A percentile compares a stretch with the other conserved stretches of the same genome.
Conservation (phyloP, 2,797 vertebrate genomes). For the Catharus ustulatus region DNA sequence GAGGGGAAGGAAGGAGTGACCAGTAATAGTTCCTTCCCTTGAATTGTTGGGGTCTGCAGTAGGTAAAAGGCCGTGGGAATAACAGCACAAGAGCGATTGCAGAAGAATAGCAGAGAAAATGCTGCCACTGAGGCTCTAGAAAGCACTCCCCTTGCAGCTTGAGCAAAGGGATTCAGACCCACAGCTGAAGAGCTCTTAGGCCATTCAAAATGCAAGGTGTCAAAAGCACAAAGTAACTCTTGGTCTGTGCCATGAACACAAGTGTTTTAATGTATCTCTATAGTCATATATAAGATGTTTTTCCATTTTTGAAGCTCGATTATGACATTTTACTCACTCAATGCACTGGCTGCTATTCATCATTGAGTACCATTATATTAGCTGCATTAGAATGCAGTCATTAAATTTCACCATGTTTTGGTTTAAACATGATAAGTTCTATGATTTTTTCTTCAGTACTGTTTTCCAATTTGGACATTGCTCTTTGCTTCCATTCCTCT, state of each 20-base stretch:
- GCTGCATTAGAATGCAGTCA: background rate
- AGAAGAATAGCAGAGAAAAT: background rate
- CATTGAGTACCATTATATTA: background rate
- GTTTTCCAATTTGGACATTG: background rate
- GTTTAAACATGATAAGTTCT: background rate
- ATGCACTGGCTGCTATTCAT: background rate
- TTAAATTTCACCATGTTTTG: background rate
- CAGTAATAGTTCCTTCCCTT: background rate
- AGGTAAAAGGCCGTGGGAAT: background rate
- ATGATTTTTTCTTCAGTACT: background rate
- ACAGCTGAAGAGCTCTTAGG: background rate
- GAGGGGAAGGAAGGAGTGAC: background rate
- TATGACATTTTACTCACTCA: fast-evolving
- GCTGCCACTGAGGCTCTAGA: background rate
- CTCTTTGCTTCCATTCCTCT: background rate
- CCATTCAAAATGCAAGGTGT: background rate
- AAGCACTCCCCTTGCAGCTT: background rate
- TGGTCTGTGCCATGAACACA: background rate
- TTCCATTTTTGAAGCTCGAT: background rate
- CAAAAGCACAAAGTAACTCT: background rate
- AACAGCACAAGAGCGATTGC: background rate
- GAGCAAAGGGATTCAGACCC: background rate
- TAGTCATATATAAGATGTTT: background rate
- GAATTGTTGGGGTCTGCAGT: background rate
- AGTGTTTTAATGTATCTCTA: background rate